A percentile compares a stretch with the other conserved stretches of the same genome.
Conservation (phyloP, 2,888 invertebrate genomes). For the Xestia sexstrigata region DNA sequence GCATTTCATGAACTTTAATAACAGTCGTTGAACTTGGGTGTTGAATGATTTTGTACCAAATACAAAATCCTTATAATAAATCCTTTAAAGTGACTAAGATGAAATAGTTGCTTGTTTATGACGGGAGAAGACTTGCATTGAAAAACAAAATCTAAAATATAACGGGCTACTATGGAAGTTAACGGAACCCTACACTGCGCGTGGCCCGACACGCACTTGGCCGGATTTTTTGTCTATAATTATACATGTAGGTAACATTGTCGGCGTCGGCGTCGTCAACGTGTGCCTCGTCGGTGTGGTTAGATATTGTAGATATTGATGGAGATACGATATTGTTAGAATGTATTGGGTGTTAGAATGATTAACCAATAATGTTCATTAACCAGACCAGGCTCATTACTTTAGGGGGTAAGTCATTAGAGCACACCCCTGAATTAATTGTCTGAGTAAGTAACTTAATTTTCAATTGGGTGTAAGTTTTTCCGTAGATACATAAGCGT, state of each 20-base stretch:
- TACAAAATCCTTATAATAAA: no score
- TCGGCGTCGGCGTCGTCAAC: neutral
- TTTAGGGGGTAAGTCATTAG: conserved; percentile 29
- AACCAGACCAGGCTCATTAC: conserved; percentile 11
- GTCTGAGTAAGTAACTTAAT: neutral
- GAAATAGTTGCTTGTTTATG: no score
- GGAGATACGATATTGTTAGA: conserved; percentile 26
- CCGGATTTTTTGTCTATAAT: no score
- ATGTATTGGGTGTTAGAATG: conserved; percentile 19
- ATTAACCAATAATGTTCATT: neutral
- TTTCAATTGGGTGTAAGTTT: conserved; percentile 10
- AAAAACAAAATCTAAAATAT: no score
- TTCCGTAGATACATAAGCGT: conserved; percentile 6
- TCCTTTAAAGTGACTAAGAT: no score
- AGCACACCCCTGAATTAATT: neutral
- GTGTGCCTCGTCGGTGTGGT: neutral
- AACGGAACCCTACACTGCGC: no score
- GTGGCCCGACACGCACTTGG: no score
- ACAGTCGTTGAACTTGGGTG: no score
- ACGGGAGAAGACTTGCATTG: no score
- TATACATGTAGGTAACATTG: neutral
- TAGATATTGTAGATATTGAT: neutral
- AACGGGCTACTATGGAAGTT: no score
- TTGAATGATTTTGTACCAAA: no score
- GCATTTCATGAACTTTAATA: no score